Evolutionary conservation across 2,888 invertebrate species (phyloP), one percentile per base, ranked within the genome.

Genomic region (Acrocera orbiculus): DNA sequence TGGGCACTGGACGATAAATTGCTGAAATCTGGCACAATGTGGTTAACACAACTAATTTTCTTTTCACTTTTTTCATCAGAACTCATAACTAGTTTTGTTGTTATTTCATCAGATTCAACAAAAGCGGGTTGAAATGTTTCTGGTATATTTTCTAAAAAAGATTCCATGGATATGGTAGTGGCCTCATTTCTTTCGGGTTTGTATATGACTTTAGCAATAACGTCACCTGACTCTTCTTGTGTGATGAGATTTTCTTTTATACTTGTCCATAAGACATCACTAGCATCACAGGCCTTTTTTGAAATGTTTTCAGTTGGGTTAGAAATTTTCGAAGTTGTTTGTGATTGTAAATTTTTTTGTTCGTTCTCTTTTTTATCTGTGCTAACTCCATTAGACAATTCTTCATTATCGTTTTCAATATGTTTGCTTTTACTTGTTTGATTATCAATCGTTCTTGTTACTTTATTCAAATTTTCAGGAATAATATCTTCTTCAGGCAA

Each of bases 81-180:
- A n/a, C n/a, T n/a, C 0, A 74, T 70, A n/a, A 78, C 69, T 4
- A 82, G 76, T 58, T 80, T 78, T 1, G 82, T 83, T 1, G 78
- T 81, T 2, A 81, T 78, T 51, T 81, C 77, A 52, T 80, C 81
- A 0, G 83, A 83, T 53, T 83, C 81, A 1, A 78, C 71, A 52
- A 83, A 71, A 4, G 81, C 67, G 1, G 83, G 82, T 56, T 83
- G 82, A 48, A 82, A 83, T 0, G 80, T 69, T 46, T 79, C 76
- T 1, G 80, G 78, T 19, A 73, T 61, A 31, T 73, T 72, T 49
- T 78, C 80, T 7, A 72, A 66, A 22, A 82, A 77, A 11, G 83
- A 52, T 46, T 79, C 74, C 1, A 79, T 71, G 33, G 70, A 67
- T 49, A 69, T 67, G 13, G 60, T 57, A 6, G 63, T 48, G 35